Evolutionary conservation across 2,797 vertebrate genomes (phyloP).

Genomic region (Acanthurus tractus): DNA sequence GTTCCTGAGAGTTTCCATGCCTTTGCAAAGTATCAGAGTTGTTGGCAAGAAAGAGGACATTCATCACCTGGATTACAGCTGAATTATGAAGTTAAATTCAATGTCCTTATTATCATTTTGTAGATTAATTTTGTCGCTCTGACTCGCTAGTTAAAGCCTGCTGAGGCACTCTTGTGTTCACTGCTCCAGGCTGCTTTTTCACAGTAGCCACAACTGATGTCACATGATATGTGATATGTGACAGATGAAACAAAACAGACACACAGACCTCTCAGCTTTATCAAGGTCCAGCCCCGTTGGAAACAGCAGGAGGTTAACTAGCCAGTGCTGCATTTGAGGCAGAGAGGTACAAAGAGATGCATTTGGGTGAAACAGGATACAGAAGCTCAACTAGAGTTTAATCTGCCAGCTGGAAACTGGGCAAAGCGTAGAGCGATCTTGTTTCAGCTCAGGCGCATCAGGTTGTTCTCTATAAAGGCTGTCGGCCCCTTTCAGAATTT

Average conservation of each 20-base stretch:
- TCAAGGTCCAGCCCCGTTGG: conserved; percentile 1
- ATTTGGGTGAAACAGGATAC: conserved; percentile 28
- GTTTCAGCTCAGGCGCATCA: conserved; percentile 40
- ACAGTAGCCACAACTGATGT: background rate
- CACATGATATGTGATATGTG: conserved; percentile 2
- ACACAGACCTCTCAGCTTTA: conserved; percentile 16
- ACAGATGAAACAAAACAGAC: conserved; percentile 22
- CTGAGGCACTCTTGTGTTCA: background rate
- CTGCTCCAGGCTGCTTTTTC: background rate
- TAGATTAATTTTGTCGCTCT: background rate
- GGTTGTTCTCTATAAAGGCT: background rate
- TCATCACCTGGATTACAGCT: background rate
- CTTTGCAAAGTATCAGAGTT: background rate
- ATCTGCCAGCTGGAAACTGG: conserved; percentile 25
- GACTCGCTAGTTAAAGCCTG: background rate
- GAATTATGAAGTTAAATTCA: background rate
- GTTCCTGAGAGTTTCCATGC: background rate
- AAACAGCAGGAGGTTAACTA: background rate
- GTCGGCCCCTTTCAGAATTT: background rate
- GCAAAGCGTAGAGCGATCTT: conserved; percentile 3
- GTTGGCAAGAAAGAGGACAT: background rate
- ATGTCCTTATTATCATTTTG: background rate
- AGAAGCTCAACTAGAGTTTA: background rate
- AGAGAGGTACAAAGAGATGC: background rate
- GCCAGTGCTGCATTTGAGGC: conserved; percentile 8